Conservation (phyloP, 2,113 vertebrate genomes). For the Cygnus atratus region DNA sequence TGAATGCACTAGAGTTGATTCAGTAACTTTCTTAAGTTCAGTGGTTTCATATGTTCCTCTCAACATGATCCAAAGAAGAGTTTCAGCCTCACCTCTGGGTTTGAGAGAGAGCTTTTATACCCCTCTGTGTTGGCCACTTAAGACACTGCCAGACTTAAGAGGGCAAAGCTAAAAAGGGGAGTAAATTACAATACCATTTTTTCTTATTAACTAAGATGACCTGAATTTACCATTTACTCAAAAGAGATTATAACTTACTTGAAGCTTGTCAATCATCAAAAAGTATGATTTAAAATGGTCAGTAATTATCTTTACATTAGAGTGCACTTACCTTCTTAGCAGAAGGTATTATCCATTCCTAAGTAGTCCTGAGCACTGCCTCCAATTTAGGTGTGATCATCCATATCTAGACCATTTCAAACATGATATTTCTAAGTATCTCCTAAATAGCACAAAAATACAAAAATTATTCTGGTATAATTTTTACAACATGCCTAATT, state of each 20-base stretch:
- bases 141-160: conserved; percentile 79
- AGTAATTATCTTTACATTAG: not conserved
- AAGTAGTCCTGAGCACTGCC: not conserved
- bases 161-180: conserved; percentile 76
- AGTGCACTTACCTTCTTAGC: not conserved
- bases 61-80: conserved; percentile 72
- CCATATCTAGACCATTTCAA: not conserved
- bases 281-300: not conserved
- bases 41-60: conserved; percentile 61
- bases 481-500: not conserved
- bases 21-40: not conserved
- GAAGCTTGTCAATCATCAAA: not conserved
- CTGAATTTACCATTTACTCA: not conserved
- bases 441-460: not conserved
- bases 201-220: not conserved
- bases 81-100: conserved; percentile 67
- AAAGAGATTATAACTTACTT: not conserved
- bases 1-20: not conserved
- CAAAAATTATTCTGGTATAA: not conserved
- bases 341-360: not conserved
- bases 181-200: not conserved
- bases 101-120: conserved; percentile 77
- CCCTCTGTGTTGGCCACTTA: conserved; percentile 83
- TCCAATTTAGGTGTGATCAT: not conserved
- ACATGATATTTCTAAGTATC: not conserved